Evolutionary conservation across 35 echinoderm and acorn worm genomes (phyloP).

Genomic region (Ophioderma brevispina): DNA sequence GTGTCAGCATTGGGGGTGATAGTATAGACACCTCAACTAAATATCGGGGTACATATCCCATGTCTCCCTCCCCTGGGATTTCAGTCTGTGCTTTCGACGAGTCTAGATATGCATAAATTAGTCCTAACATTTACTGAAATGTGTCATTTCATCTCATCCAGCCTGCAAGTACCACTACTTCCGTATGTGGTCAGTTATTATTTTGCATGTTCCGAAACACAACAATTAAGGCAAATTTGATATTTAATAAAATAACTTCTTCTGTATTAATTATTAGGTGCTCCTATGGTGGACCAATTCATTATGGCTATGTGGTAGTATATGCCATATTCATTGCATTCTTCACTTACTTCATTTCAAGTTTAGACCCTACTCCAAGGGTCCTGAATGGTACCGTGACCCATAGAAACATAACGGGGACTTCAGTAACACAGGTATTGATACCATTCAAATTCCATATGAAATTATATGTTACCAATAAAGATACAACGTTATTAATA

Average conservation of each 20-base stretch:
- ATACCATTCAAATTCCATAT: no score
- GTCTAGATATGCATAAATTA: neutral
- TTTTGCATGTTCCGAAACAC: neutral
- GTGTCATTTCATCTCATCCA: neutral
- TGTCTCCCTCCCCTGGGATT: no score
- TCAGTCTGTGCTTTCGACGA: neutral
- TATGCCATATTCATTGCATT: conserved; percentile 58
- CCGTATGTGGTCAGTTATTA: no score
- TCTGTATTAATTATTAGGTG: neutral
- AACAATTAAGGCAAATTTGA: neutral
- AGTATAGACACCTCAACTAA: neutral
- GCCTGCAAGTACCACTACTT: no score
- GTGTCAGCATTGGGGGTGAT: no score
- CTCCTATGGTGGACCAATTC: conserved; percentile 40
- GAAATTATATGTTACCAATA: no score
- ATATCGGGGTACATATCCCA: no score
- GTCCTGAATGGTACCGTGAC: neutral
- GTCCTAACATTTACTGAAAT: neutral
- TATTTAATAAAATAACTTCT: neutral
- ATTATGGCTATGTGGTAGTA: conserved; percentile 30
- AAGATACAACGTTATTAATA: no score
- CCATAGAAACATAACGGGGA: neutral
- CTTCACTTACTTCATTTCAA: conserved; percentile 52
- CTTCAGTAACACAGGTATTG: neutral
- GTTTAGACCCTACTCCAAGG: conserved; percentile 19